Evolutionary conservation across 2,113 vertebrate species (phyloP).

Genomic region (Machaerirhynchus nigripectus): DNA sequence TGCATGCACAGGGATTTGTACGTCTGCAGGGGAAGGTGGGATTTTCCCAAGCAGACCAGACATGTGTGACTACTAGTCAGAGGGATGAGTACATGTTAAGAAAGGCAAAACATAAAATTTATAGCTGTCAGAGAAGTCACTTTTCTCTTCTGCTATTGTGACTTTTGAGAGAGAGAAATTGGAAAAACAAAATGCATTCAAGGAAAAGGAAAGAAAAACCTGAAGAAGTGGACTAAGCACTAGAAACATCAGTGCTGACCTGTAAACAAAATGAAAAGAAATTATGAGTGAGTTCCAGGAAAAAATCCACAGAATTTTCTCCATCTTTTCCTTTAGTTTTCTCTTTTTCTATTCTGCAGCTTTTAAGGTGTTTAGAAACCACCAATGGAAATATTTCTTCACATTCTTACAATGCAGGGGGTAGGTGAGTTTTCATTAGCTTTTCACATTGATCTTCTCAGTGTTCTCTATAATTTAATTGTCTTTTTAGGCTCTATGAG

Average conservation of each 20-base stretch:
- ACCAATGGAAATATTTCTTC: background rate
- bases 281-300: background rate
- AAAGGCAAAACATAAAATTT: background rate
- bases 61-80: background rate
- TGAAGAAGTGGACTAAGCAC: background rate
- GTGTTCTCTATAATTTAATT: background rate
- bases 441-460: background rate
- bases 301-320: background rate
- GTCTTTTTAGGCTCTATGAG: background rate
- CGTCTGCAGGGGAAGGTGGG: background rate
- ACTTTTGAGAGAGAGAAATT: background rate
- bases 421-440: background rate
- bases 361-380: background rate
- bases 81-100: background rate
- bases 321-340: background rate
- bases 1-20: background rate
- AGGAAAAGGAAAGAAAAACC: background rate
- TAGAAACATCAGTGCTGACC: background rate
- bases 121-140: background rate
- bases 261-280: background rate
- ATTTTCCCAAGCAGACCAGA: background rate
- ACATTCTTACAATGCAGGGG: background rate
- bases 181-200: background rate
- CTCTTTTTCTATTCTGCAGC: background rate
- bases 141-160: background rate